Evolutionary conservation across 2,113 vertebrate species (phyloP).

Genomic region (Myodes glareolus): DNA sequence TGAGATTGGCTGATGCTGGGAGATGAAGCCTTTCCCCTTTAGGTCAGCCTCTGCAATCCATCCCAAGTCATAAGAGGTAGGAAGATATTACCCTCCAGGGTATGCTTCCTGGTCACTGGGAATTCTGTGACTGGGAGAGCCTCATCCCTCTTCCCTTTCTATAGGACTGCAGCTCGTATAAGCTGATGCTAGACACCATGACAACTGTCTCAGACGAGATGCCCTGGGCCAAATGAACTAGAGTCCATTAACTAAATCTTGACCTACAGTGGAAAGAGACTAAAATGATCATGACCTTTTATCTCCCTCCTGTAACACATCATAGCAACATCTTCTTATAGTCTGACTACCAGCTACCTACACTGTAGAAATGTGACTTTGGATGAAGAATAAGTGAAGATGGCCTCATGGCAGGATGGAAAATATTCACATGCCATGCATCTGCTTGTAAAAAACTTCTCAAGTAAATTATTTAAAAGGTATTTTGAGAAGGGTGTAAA

Average conservation of each 20-base stretch:
- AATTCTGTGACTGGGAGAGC: conserved; percentile 74
- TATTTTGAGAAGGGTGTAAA: background rate
- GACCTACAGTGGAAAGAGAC: conserved; percentile 58
- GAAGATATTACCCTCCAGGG: conserved; percentile 82
- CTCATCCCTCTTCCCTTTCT: conserved; percentile 73
- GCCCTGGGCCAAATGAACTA: conserved; percentile 70
- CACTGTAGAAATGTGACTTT: conserved; percentile 21
- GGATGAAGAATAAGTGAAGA: conserved; percentile 30
- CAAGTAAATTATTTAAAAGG: background rate
- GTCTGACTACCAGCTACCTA: conserved; percentile 1
- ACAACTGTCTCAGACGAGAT: conserved; percentile 70
- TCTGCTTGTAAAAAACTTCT: background rate
- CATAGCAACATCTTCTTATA: conserved; percentile 53
- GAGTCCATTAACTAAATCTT: conserved; percentile 80
- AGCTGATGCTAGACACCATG: conserved; percentile 50
- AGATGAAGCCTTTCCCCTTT: conserved; percentile 83
- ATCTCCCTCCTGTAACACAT: conserved; percentile 48
- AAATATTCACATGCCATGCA: background rate
- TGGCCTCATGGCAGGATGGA: background rate
- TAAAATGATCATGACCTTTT: conserved; percentile 69
- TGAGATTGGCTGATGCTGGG: conserved; percentile 83
- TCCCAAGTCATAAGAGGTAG: conserved; percentile 81
- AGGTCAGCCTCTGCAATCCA: conserved; percentile 82
- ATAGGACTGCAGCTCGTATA: conserved; percentile 47
- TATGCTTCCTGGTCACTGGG: conserved; percentile 76